Evolutionary conservation across 2,113 vertebrate genomes (phyloP), one percentile per base, ranked within the genome.

Genomic region (Otolemur garnettii): DNA sequence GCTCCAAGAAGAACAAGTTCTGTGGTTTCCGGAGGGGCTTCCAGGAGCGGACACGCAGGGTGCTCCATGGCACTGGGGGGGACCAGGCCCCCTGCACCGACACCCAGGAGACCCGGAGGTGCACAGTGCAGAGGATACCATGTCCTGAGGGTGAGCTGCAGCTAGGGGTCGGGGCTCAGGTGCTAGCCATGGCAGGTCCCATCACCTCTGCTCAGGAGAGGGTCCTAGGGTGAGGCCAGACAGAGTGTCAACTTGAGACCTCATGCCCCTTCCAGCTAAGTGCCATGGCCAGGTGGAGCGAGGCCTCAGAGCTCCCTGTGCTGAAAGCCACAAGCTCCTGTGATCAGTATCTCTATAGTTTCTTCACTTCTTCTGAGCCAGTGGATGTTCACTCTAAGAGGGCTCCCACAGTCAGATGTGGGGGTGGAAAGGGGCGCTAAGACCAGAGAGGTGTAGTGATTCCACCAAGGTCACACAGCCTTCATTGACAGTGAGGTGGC

Each of bases 11-110:
- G 97, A 99, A 99, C 98, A 99, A 99, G 98, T 99, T 99, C 62
- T 99, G 99, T 94, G 99, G 99, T 95, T 99, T 99, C 98, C 99
- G 99, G 98, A 99, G 99, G 97, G 99, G 99, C 90, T 98, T 98
- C 0, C 99, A 99, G 98, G 99, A 98, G 24, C 98, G 99, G 64
- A 98, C 98, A 0, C 98, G 99, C 50, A 97, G 98, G 90, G 98
- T 99, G 10, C 96, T 99, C 68, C 98, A 99, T 64, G 97, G 98
- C 71, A 98, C 99, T 17, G 97, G 98, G 0, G 98, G 98, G 22
- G 98, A 99, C 21, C 97, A 97, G 14, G 97, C 99, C 8, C 30
- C 97, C 96, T 99, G 99, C 35, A 93, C 98, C 0, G 91, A 99
- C 13, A 98, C 98, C 98, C 99, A 98, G 0, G 99, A 99, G 97